phyloP scores from a whole-genome alignment of 2,888 invertebrate genomes.

The Drosophila mercatorum region DNA sequence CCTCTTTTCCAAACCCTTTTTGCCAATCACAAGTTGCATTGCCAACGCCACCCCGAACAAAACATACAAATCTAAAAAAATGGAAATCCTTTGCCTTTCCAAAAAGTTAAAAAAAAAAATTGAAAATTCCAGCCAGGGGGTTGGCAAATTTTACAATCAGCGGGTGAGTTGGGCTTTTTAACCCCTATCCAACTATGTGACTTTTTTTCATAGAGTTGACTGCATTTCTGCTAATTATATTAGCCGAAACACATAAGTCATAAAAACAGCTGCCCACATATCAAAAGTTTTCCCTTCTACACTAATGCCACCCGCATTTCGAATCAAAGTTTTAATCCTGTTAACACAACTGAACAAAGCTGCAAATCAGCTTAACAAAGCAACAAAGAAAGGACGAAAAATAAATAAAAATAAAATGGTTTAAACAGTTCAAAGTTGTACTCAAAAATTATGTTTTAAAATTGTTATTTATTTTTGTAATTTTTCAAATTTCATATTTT shows the following conservation, averaged over 20 bases:
- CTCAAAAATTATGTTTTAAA: background rate
- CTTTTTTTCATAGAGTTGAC: slow-evolving; percentile 34
- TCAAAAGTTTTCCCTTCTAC: slow-evolving; percentile 19
- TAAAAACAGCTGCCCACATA: slow-evolving; percentile 79
- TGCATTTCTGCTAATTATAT: slow-evolving; percentile 69
- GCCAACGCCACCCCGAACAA: slow-evolving; percentile 4
- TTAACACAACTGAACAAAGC: slow-evolving; percentile 33
- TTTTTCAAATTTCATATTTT: background rate
- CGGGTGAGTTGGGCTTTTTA: slow-evolving; percentile 29
- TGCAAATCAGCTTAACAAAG: slow-evolving; percentile 65
- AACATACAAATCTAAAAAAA: slow-evolving; percentile 32
- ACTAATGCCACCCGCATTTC: slow-evolving; percentile 54
- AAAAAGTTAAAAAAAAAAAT: slow-evolving; percentile 18
- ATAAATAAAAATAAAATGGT: slow-evolving; percentile 34
- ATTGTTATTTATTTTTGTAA: background rate
- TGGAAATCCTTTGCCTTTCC: slow-evolving; percentile 54
- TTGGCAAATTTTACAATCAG: slow-evolving; percentile 41
- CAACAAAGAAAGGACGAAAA: slow-evolving; percentile 9
- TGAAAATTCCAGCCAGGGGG: slow-evolving; percentile 45
- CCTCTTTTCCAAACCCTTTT: slow-evolving; percentile 32
- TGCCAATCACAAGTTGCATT: slow-evolving; percentile 64
- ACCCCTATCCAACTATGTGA: slow-evolving; percentile 54
- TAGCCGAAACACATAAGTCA: slow-evolving; percentile 56
- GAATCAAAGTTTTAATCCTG: slow-evolving; percentile 34
- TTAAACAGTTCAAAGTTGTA: slow-evolving; percentile 2